Evolutionary conservation across 2,888 invertebrate species (phyloP).

Genomic region (Venusia cambrica): DNA sequence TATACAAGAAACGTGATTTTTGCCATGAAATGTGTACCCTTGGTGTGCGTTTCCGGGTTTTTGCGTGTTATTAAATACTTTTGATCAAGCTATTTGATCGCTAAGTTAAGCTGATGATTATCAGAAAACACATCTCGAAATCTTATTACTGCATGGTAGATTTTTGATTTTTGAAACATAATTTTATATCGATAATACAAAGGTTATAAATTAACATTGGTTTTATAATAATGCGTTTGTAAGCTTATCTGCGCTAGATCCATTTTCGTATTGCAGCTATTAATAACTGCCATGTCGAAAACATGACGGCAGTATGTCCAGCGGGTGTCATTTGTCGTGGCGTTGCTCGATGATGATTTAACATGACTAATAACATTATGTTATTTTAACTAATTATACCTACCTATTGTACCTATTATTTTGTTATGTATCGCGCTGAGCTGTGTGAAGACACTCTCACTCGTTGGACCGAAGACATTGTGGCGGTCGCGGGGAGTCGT

Average conservation of each 20-base stretch:
- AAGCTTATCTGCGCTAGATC: constrained; percentile 4
- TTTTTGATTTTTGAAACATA: constrained; percentile 3
- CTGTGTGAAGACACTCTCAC: constrained; percentile 8
- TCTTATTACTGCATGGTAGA: constrained; percentile 8
- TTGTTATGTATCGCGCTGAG: no score
- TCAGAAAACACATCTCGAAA: constrained; percentile 13
- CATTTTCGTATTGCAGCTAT: constrained; percentile 9
- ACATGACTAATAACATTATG: no score
- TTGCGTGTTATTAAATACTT: no score
- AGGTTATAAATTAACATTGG: background rate
- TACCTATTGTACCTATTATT: no score
- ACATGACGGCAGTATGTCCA: constrained; percentile 15
- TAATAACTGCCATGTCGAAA: constrained; percentile 21
- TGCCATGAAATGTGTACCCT: no score
- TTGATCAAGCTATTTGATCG: constrained; percentile 14
- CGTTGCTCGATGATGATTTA: no score
- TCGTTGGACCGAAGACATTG: no score
- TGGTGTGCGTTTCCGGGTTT: no score
- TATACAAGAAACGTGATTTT: no score
- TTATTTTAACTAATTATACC: no score
- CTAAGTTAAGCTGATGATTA: constrained; percentile 14
- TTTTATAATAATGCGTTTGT: background rate
- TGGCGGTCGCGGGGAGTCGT: no score
- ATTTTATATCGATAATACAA: constrained; percentile 6
- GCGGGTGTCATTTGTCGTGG: constrained; percentile 18